Percentiles rank a stretch among this genome's conserved stretches.
Conservation (phyloP, 2,888 invertebrate genomes). For the Tenthredo mesomela region DNA sequence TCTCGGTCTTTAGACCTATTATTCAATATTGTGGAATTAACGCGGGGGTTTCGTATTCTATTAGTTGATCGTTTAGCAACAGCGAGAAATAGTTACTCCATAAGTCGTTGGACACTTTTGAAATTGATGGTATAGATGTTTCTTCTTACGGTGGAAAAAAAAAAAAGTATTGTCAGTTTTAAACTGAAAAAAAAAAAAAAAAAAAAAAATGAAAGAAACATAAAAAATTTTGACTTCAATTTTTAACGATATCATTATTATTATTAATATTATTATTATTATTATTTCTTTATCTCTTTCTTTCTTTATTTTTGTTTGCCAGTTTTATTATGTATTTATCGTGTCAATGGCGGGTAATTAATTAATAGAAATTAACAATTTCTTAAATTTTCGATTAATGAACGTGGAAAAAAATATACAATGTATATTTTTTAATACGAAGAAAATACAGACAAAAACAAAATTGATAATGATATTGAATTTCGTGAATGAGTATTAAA, state of each 20-base stretch:
- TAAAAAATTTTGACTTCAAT: neutral
- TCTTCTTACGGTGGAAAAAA: neutral
- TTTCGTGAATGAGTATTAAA: constrained; percentile 7
- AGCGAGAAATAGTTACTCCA: neutral
- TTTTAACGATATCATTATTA: neutral
- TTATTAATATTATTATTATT: neutral
- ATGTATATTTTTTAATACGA: constrained; percentile 1
- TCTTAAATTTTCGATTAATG: neutral
- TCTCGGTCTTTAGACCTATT: neutral
- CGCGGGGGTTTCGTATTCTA: neutral
- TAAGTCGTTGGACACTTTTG: neutral
- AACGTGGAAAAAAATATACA: neutral
- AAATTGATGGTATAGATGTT: neutral
- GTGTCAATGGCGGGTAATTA: neutral
- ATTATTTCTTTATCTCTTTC: neutral
- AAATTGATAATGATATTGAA: neutral
- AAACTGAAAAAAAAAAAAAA: neutral
- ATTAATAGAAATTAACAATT: neutral
- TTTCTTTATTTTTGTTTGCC: neutral
- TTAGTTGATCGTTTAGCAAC: neutral
- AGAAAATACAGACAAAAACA: neutral
- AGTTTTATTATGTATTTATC: constrained; percentile 17
- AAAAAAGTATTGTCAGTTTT: neutral
- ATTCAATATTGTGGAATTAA: neutral
- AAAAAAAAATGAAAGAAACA: neutral